Conservation (phyloP, 2,888 invertebrate species). For the Bhutanitis thaidina region DNA sequence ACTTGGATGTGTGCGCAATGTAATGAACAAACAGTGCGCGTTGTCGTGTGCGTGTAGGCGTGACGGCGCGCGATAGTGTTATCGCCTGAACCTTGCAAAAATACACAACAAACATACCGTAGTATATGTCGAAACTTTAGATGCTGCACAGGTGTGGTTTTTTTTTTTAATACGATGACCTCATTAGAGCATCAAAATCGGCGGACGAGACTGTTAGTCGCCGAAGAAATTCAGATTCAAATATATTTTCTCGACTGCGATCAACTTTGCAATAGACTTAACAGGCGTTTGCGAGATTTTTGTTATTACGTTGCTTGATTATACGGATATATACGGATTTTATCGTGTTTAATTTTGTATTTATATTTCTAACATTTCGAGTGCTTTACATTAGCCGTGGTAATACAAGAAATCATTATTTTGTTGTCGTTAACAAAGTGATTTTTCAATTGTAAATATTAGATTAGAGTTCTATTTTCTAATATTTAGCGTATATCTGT, state of each 20-base stretch:
- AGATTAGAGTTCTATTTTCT: no score
- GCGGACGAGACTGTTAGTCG: constrained; percentile 7
- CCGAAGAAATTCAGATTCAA: background rate
- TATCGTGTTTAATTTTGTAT: no score
- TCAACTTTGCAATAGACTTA: no score
- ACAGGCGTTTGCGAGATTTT: no score
- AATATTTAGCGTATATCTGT: no score
- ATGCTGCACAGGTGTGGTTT: constrained; percentile 34
- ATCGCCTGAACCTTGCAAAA: constrained; percentile 75
- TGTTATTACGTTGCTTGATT: no score
- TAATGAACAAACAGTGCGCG: constrained; percentile 23
- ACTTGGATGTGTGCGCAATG: constrained; percentile 33
- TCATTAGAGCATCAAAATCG: constrained; percentile 7
- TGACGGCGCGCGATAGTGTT: constrained; percentile 64
- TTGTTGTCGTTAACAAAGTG: no score
- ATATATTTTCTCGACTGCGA: background rate
- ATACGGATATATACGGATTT: no score
- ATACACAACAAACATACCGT: constrained; percentile 70
- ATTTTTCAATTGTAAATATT: no score
- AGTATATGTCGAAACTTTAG: constrained; percentile 38
- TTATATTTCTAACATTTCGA: no score
- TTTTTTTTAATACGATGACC: constrained; percentile 14
- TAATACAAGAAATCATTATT: no score
- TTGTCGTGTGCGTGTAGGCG: constrained; percentile 61
- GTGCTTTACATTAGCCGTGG: no score